These are phyloP conservation scores for Myrmecobius fasciatus DNA, from an alignment of 2,113 vertebrate genomes.

Conservation along the genomic window DNA sequence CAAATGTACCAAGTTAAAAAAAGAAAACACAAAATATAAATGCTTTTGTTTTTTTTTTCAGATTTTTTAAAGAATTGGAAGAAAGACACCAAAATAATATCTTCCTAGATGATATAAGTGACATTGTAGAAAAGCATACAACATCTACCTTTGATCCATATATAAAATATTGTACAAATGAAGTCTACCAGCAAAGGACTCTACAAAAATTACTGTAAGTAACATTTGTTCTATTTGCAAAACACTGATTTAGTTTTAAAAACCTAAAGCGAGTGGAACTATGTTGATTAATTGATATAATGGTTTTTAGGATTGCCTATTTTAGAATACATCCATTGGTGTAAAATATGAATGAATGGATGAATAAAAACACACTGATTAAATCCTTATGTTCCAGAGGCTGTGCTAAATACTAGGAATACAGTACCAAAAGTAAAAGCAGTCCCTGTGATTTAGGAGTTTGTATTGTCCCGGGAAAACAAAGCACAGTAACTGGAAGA, in stretches of 20 bases:
- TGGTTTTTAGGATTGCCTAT: background rate
- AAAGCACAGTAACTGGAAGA: background rate
- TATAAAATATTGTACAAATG: constrained; percentile 97
- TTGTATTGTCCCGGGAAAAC: background rate
- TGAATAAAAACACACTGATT: background rate
- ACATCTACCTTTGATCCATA: constrained; percentile 94
- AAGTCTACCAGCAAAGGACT: constrained; percentile 97
- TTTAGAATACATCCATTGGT: background rate
- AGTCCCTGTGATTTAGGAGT: background rate
- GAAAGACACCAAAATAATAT: constrained; percentile 92
- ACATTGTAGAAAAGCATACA: constrained; percentile 92
- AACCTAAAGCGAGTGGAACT: background rate
- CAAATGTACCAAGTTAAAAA: background rate
- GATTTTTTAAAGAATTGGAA: constrained; percentile 96
- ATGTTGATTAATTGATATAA: background rate
- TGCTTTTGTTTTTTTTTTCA: constrained; percentile 68
- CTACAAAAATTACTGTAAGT: constrained; percentile 95
- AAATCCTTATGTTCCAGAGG: background rate
- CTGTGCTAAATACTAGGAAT: background rate
- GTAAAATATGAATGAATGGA: background rate
- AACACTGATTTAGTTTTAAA: background rate
- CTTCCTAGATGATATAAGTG: constrained; percentile 93
- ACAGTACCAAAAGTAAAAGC: background rate
- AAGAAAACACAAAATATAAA: background rate
- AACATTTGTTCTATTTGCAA: background rate